Conservation (phyloP, 2,797 vertebrate genomes). For the Cuniculus paca region DNA sequence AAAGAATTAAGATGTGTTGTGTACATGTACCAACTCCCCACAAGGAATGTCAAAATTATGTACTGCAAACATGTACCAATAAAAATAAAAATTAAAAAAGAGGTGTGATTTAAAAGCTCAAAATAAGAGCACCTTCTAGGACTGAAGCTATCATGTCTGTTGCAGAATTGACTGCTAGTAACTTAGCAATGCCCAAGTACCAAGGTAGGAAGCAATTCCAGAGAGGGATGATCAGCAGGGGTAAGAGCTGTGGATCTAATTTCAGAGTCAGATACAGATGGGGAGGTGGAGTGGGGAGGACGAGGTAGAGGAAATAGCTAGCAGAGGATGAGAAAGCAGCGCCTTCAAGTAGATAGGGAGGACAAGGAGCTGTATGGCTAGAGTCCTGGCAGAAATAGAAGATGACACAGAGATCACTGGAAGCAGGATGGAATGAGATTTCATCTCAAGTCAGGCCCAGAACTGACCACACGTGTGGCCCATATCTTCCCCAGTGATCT, state of each 20-base stretch:
- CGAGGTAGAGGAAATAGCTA: too few relatives aligned
- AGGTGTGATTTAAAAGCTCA: slow-evolving; percentile 4
- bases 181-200: not conserved
- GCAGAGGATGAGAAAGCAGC: not conserved
- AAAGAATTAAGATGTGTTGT: too few relatives aligned
- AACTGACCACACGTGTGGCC: not conserved
- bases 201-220: not conserved
- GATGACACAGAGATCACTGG: not conserved
- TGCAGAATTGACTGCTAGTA: not conserved
- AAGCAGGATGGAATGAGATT: not conserved
- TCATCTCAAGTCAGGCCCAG: not conserved
- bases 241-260: not conserved
- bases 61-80: too few relatives aligned
- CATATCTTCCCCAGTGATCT: not conserved
- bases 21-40: too few relatives aligned
- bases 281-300: not conserved
- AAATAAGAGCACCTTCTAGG: not conserved
- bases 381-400: not conserved
- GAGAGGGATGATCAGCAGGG: not conserved
- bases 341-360: not conserved
- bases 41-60: too few relatives aligned
- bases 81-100: too few relatives aligned
- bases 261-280: not conserved
- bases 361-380: not conserved
- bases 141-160: not conserved